These are phyloP conservation scores for Ptychochromis oligacanthus DNA, from an alignment of 2,113 vertebrate genomes.

Conservation along the genomic window DNA sequence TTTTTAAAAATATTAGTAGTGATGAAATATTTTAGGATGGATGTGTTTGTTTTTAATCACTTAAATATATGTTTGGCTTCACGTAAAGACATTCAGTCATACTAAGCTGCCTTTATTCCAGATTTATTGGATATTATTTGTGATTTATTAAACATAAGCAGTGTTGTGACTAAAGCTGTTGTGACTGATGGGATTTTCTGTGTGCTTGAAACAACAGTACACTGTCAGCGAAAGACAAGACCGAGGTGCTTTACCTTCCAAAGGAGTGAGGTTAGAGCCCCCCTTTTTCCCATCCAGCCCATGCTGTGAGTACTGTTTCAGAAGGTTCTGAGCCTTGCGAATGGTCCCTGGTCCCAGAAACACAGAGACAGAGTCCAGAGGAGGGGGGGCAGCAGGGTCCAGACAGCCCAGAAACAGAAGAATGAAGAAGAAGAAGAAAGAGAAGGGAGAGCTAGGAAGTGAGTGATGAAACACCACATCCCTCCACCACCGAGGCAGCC, in stretches of 20 bases:
- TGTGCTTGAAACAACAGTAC: background rate
- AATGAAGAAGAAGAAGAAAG: slow-evolving; percentile 78
- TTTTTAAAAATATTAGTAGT: background rate
- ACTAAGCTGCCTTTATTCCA: background rate
- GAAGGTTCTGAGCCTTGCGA: slow-evolving; percentile 99
- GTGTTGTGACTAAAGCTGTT: slow-evolving; percentile 23
- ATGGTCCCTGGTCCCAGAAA: slow-evolving; percentile 97
- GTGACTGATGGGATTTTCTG: background rate
- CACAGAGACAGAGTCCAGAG: slow-evolving; percentile 72
- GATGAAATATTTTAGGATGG: background rate
- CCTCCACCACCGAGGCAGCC: slow-evolving; percentile 78
- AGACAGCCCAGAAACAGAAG: slow-evolving; percentile 72
- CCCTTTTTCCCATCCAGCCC: slow-evolving; percentile 99
- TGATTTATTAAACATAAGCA: background rate
- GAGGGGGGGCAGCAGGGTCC: slow-evolving; percentile 61
- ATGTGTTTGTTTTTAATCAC: background rate
- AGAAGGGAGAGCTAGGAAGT: slow-evolving; percentile 85
- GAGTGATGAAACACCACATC: slow-evolving; percentile 83
- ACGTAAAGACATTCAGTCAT: rapidly evolving
- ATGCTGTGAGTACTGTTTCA: slow-evolving; percentile 99
- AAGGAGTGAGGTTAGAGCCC: slow-evolving; percentile 98
- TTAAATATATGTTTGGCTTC: rapidly evolving
- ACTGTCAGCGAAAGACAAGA: slow-evolving; percentile 54
- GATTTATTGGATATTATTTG: rapidly evolving
- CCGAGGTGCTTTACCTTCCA: slow-evolving; percentile 92